These are phyloP conservation scores for Clavelina lepadiformis DNA, from an alignment of 23 tunicate genomes.

Conservation along the genomic window DNA sequence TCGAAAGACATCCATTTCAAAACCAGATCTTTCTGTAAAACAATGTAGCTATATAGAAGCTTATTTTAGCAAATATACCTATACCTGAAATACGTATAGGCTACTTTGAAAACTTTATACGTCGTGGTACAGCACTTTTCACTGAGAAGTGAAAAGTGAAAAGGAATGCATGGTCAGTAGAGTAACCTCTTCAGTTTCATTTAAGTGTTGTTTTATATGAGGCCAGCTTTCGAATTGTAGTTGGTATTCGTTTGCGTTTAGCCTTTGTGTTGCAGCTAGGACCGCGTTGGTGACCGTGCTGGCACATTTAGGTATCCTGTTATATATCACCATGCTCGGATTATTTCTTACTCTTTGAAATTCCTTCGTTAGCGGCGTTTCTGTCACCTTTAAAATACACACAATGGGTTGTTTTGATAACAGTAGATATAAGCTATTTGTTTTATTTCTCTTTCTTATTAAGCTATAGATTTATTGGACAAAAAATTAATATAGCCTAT, in stretches of 20 bases:
- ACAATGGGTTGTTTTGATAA: no score
- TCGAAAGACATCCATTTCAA: background rate
- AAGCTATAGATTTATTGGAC: no score
- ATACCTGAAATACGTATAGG: no score
- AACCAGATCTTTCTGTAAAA: slow-evolving; percentile 4
- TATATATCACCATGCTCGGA: slow-evolving; percentile 29
- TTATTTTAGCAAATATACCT: no score
- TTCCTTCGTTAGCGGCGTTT: no score
- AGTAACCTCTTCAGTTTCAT: slow-evolving; percentile 17
- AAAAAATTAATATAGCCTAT: no score
- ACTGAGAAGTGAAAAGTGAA: background rate
- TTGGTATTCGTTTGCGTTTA: background rate
- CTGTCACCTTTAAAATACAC: no score
- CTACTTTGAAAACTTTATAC: background rate
- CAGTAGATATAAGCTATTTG: no score
- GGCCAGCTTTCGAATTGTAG: slow-evolving; percentile 6
- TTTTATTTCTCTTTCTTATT: no score
- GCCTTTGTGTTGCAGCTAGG: background rate
- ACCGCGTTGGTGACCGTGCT: slow-evolving; percentile 22
- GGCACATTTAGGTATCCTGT: slow-evolving; percentile 38
- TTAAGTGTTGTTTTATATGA: slow-evolving; percentile 8
- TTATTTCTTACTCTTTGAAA: no score
- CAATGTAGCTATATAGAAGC: background rate
- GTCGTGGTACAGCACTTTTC: background rate
- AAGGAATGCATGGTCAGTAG: background rate